Conservation (phyloP, 1,140 invertebrate genomes). For the Euura saliciscinereae region DNA sequence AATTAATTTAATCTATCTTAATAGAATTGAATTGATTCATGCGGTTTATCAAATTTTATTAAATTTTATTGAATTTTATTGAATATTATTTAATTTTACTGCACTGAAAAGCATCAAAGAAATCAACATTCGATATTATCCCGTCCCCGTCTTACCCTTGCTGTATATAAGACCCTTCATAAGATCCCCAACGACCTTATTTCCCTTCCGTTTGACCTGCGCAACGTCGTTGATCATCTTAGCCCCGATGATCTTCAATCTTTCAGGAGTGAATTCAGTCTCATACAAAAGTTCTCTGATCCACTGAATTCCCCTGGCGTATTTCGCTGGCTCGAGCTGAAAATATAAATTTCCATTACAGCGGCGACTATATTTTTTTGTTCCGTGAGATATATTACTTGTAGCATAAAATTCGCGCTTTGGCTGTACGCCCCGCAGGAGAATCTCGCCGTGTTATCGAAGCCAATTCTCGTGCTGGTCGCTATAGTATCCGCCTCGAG, state of each 20-base stretch:
- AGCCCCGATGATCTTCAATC: conserved; percentile 76
- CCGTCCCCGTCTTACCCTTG: conserved; percentile 57
- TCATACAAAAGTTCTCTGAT: conserved; percentile 77
- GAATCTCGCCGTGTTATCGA: conserved; percentile 62
- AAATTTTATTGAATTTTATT: not conserved
- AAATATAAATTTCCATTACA: conserved; percentile 21
- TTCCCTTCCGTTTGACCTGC: conserved; percentile 70
- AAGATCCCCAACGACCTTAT: conserved; percentile 65
- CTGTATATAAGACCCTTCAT: conserved; percentile 68
- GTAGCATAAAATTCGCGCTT: conserved; percentile 62
- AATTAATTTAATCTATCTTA: no score
- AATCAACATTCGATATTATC: not conserved
- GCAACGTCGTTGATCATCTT: conserved; percentile 81
- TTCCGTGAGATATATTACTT: conserved; percentile 44
- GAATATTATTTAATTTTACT: no score
- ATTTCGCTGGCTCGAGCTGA: conserved; percentile 79
- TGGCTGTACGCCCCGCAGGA: conserved; percentile 70
- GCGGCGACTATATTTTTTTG: not conserved
- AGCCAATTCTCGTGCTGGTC: conserved; percentile 66
- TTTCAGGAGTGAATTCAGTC: conserved; percentile 72
- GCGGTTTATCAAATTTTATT: no score
- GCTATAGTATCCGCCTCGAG: conserved; percentile 76
- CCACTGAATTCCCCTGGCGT: conserved; percentile 77
- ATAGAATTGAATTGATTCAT: no score
- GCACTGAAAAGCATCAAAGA: no score